Evolutionary conservation across 1,140 invertebrate species (phyloP), one percentile per base, ranked within the genome.

Genomic region (Diorhabda sublineata): DNA sequence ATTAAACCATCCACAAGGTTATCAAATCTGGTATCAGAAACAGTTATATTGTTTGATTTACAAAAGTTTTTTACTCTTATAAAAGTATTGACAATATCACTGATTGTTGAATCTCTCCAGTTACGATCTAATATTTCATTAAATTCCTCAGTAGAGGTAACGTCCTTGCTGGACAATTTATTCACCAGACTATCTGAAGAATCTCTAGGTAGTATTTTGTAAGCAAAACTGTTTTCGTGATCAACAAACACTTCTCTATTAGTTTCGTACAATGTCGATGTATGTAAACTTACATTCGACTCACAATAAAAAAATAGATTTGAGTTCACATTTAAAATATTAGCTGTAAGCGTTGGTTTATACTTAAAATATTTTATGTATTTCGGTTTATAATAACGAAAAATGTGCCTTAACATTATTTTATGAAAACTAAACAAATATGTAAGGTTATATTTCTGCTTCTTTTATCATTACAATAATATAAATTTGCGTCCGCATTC

Each of bases 1-100:
- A 75, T 81, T 9, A 83, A 80, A 5, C 69, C 73, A 69, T 81
- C 71, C 1, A 85, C 76, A 68, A 87, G 81, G 43, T 65, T 66
- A 11, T 80, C 71, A 62, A 84, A 85, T 3, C 75, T 70, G 6
- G 63, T 45, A 47, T 81, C 78, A 3, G 81, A 75, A 5, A 84
- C 68, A 69, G 75, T 69, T 57, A 84, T 70, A 45, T 79, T 78
- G 68, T 84, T 41, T 59, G 62, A 45, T 68, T 70, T 42, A 59
- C 80, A 80, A 75, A 80, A 80, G 58, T 79, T 65, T n/a, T 81
- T 73, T 3, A 85, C 61, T 2, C 44, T 66, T 64, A 76, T 72
- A 57, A 87, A 83, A 8, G 77, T 75, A 0, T 72, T 64, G 0
- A 82, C 64, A 5, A 85, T 72, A 26, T 83, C 73, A 44, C 67